Conservation (phyloP, 2,113 vertebrate genomes). For the Excalfactoria chinensis region DNA sequence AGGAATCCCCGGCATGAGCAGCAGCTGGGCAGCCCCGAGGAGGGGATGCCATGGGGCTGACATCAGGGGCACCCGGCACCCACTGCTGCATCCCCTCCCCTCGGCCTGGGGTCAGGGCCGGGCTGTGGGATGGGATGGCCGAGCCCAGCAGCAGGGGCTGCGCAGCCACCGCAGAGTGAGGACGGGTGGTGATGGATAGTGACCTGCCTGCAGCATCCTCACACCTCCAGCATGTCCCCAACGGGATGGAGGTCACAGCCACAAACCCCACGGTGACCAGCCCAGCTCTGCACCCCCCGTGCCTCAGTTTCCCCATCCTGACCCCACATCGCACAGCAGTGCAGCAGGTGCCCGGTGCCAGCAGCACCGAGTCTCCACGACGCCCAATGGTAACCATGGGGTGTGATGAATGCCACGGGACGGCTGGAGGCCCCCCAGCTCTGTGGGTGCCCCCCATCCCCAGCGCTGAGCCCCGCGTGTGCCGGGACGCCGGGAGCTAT, state of each 20-base stretch:
- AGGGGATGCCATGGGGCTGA: conserved; percentile 65
- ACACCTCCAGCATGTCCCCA: accelerated
- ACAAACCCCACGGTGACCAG: accelerated
- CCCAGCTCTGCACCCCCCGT: accelerated
- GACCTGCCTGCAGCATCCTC: neutral
- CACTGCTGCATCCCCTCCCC: neutral
- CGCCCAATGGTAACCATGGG: neutral
- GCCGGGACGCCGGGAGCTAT: neutral
- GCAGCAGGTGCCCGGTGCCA: too few relatives aligned
- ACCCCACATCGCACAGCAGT: neutral
- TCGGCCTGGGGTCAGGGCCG: accelerated
- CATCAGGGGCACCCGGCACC: conserved; percentile 20
- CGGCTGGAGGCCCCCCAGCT: accelerated
- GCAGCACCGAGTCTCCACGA: too few relatives aligned
- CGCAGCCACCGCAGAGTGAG: accelerated
- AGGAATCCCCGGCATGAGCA: conserved; percentile 67
- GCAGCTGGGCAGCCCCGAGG: conserved; percentile 61
- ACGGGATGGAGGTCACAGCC: accelerated
- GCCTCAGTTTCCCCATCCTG: neutral
- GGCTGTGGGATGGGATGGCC: neutral
- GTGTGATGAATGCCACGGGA: accelerated
- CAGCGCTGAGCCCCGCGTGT: neutral
- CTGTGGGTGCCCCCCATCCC: conserved; percentile 13
- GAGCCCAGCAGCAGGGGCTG: neutral
- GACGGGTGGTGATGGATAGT: accelerated